phyloP scores from a whole-genome alignment of 2,888 invertebrate genomes.

The Mythimna vitellina region DNA sequence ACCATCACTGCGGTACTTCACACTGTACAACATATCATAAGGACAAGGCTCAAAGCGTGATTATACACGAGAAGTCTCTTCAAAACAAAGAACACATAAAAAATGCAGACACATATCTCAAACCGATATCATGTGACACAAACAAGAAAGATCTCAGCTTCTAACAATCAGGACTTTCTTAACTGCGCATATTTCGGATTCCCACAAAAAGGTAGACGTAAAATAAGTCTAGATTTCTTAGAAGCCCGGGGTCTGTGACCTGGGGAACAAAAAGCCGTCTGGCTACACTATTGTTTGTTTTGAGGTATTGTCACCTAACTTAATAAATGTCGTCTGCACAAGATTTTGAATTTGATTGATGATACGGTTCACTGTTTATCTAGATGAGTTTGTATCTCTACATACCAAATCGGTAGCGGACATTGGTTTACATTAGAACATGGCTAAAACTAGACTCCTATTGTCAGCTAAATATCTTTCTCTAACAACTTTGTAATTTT shows the following conservation, averaged over 20 bases:
- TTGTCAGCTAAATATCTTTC: background rate
- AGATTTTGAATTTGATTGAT: constrained; percentile 38
- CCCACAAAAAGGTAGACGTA: constrained; percentile 40
- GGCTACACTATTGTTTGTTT: constrained; percentile 35
- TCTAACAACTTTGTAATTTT: too few relatives aligned
- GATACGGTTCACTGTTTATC: background rate
- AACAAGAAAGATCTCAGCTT: background rate
- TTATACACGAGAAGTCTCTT: too few relatives aligned
- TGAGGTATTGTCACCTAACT: constrained; percentile 38
- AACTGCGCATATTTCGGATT: constrained; percentile 47
- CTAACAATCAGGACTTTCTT: constrained; percentile 52
- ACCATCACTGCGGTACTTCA: too few relatives aligned
- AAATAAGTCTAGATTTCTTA: constrained; percentile 63
- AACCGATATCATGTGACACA: constrained; percentile 12
- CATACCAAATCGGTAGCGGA: background rate
- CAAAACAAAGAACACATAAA: constrained; percentile 1
- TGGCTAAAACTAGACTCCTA: background rate
- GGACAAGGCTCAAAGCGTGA: too few relatives aligned
- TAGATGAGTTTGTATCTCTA: background rate
- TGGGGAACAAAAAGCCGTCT: constrained; percentile 56
- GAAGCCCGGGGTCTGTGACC: constrained; percentile 60
- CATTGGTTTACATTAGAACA: background rate
- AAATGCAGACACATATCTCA: constrained; percentile 41
- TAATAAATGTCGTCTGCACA: constrained; percentile 14
- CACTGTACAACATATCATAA: too few relatives aligned